phyloP scores from a whole-genome alignment of 2,888 invertebrate species.

The Drosophila aldrichi region DNA sequence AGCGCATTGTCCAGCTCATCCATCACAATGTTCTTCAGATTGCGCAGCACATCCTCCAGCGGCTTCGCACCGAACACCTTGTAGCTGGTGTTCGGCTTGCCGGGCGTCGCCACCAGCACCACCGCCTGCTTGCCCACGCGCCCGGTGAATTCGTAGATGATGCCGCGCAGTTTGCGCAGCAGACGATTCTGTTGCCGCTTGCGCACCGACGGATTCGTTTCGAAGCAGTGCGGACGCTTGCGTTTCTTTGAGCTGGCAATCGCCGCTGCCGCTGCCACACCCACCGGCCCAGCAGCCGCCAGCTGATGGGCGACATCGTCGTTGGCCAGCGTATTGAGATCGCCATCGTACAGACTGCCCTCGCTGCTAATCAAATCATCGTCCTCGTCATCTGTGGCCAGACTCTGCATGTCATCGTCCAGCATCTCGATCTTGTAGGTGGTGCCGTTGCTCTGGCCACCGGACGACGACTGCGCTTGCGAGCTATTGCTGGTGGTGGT shows the following conservation, averaged over 20 bases:
- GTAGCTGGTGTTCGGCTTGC: slow-evolving; percentile 97
- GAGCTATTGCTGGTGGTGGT: slow-evolving; percentile 80
- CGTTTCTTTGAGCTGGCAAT: slow-evolving; percentile 98
- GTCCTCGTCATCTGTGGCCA: slow-evolving; percentile 92
- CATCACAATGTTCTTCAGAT: slow-evolving; percentile 95
- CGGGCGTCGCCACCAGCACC: slow-evolving; percentile 97
- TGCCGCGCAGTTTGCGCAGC: slow-evolving; percentile 94
- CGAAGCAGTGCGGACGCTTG: slow-evolving; percentile 97
- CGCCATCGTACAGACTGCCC: slow-evolving; percentile 92
- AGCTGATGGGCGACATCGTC: slow-evolving; percentile 98
- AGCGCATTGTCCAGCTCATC: slow-evolving; percentile 97
- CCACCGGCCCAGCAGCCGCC: slow-evolving; percentile 97
- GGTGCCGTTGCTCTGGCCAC: slow-evolving; percentile 77
- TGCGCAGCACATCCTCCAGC: slow-evolving; percentile 97
- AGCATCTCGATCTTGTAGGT: slow-evolving; percentile 91
- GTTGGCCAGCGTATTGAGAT: slow-evolving; percentile 89
- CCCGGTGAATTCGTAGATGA: slow-evolving; percentile 98
- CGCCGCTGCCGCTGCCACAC: slow-evolving; percentile 98
- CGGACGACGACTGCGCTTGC: slow-evolving; percentile 62
- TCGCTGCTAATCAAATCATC: slow-evolving; percentile 94
- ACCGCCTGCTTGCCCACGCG: slow-evolving; percentile 98
- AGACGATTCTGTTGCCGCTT: slow-evolving; percentile 98
- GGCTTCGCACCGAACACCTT: slow-evolving; percentile 99
- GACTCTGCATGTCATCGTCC: slow-evolving; percentile 87
- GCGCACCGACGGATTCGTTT: slow-evolving; percentile 98